Conservation (phyloP, 2,113 vertebrate genomes). For the Gymnocephalus cernua region DNA sequence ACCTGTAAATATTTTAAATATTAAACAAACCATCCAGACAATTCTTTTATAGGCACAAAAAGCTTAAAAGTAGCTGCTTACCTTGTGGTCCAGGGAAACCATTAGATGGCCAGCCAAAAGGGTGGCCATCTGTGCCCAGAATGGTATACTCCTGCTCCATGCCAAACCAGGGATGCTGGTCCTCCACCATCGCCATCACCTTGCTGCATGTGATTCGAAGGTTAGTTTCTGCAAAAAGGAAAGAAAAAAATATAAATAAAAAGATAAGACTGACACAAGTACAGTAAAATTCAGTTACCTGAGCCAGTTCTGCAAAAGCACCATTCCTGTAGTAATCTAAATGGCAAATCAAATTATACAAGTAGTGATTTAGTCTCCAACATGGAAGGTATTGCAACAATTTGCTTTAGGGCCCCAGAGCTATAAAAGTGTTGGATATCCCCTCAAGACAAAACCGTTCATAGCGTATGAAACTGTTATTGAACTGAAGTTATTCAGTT, state of each 20-base stretch:
- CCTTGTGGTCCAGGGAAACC: constrained; percentile 98
- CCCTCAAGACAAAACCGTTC: neutral
- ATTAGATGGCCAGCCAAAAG: constrained; percentile 97
- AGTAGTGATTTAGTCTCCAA: neutral
- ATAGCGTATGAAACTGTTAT: too few relatives aligned
- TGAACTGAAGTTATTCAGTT: too few relatives aligned
- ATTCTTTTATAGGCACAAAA: accelerated
- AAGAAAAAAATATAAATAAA: neutral
- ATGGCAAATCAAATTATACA: neutral
- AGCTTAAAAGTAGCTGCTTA: constrained; percentile 50
- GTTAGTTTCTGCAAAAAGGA: constrained; percentile 88
- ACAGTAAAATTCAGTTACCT: neutral
- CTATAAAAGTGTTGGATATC: neutral
- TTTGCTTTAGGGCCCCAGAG: neutral
- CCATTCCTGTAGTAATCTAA: too few relatives aligned
- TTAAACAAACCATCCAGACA: constrained; percentile 5
- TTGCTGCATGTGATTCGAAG: constrained; percentile 90
- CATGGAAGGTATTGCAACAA: neutral
- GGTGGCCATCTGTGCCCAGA: constrained; percentile 94
- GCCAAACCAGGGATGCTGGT: constrained; percentile 95
- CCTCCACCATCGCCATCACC: constrained; percentile 93
- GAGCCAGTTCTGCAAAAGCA: neutral
- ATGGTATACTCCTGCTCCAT: constrained; percentile 99
- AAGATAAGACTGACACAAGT: neutral
- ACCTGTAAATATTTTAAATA: constrained; percentile 79